Evolutionary conservation across 2,113 vertebrate species (phyloP), one percentile per base, ranked within the genome.

Genomic region (Axis porcinus): DNA sequence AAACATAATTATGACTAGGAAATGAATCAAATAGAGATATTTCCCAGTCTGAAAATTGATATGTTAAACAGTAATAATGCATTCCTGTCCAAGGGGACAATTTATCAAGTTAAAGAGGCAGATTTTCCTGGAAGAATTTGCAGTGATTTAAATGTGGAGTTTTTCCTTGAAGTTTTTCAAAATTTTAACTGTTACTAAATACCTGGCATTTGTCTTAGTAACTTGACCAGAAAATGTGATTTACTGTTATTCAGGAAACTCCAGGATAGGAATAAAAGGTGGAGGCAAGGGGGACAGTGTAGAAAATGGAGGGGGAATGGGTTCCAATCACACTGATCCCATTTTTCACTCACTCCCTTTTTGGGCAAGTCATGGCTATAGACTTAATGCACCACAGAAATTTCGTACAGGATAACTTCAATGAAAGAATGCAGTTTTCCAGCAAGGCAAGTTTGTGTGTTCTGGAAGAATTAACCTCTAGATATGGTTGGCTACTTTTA

Each of bases 11-110:
- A 90, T 74, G 52, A 85, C 6, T 45, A 74, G 43, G 85, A 90
- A 97, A 79, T 64, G 15, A 93, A 95, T 57, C 60, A 96, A 78
- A 89, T 25, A 89, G 40, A 92, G 90, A 81, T 81, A 95, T 64
- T 57, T 57, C 12, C 40, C 16, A 55, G 28, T 54, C 19, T 64
- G 33, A 95, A 97, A 93, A 64, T 17, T 40, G 33, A 87, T 85
- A 81, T 62, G 74, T 87, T 81, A 90, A 94, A 58, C 1, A 87
- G 36, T n/a, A 92, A 94, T 54, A 60, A 87, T 79, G 21, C 40
- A 86, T 78, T 92, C 40, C 45, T 89, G 54, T 78, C 28, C 70
- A 92, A 54, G 6, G 86, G 50, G 28, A 13, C 47, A 55, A 70
- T 62, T 78, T 93, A 85, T 91, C 21, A 50, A 70, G 89, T 92